These are phyloP conservation scores for Drosophila tristis DNA, from an alignment of 1,140 invertebrate genomes.

Conservation along the genomic window DNA sequence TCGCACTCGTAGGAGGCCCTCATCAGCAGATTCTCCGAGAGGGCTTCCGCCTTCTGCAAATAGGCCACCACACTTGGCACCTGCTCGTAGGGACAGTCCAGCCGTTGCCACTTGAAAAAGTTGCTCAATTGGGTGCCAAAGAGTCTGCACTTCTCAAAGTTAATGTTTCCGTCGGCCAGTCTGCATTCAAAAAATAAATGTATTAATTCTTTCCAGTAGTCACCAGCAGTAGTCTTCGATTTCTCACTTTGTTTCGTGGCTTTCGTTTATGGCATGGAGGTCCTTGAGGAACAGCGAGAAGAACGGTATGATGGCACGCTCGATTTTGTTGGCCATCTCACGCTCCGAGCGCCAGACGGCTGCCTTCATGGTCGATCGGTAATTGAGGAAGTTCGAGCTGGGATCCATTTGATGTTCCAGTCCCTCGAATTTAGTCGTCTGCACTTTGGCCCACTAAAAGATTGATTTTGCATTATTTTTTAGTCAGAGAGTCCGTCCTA, in stretches of 20 bases:
- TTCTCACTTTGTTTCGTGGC: slow-evolving; percentile 84
- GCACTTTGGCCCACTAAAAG: slow-evolving; percentile 93
- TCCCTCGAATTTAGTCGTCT: slow-evolving; percentile 93
- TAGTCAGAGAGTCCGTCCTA: no score
- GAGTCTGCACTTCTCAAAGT: slow-evolving; percentile 95
- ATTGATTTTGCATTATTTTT: neutral
- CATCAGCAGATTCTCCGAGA: slow-evolving; percentile 91
- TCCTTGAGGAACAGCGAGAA: slow-evolving; percentile 96
- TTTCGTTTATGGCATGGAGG: slow-evolving; percentile 94
- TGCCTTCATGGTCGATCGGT: slow-evolving; percentile 94
- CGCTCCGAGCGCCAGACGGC: slow-evolving; percentile 95
- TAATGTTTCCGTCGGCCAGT: slow-evolving; percentile 91
- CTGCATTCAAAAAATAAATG: slow-evolving; percentile 83
- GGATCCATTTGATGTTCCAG: slow-evolving; percentile 96
- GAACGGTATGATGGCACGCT: slow-evolving; percentile 95
- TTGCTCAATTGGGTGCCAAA: slow-evolving; percentile 93
- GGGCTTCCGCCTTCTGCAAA: slow-evolving; percentile 90
- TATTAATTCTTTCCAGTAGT: slow-evolving; percentile 1
- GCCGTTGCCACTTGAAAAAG: slow-evolving; percentile 93
- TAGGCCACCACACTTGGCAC: slow-evolving; percentile 90
- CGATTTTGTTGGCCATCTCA: slow-evolving; percentile 90
- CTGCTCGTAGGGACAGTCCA: slow-evolving; percentile 93
- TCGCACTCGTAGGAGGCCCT: slow-evolving; percentile 95
- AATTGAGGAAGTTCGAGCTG: slow-evolving; percentile 94
- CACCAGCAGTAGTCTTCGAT: no score